These are phyloP conservation scores for Eidolon dupreanum DNA, from an alignment of 2,797 vertebrate species.

Conservation along the genomic window DNA sequence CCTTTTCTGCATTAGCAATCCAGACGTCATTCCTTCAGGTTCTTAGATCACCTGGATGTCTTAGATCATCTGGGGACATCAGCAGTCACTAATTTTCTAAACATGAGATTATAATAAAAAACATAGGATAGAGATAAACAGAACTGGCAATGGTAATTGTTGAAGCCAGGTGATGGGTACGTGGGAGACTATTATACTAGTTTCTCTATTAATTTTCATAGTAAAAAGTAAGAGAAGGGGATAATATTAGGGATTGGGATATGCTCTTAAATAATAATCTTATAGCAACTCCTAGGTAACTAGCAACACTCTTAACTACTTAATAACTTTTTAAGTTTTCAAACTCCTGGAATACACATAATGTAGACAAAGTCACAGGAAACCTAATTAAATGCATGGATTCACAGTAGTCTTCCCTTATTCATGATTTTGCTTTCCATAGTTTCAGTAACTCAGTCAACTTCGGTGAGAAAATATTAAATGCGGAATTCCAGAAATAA, in stretches of 20 bases:
- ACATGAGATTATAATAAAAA: neutral
- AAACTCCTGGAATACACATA: neutral
- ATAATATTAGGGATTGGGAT: neutral
- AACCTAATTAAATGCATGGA: conserved; percentile 39
- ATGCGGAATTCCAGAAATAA: neutral
- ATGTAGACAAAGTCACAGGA: neutral
- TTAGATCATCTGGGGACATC: neutral
- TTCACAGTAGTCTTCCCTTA: neutral
- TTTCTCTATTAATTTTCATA: neutral
- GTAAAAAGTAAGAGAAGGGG: neutral
- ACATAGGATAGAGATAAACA: neutral
- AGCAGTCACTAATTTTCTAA: neutral
- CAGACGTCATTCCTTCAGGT: neutral
- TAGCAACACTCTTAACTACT: neutral
- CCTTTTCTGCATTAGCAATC: neutral
- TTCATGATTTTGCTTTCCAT: neutral
- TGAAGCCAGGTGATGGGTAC: neutral
- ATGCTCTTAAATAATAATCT: conserved; percentile 15
- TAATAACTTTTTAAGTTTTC: conserved; percentile 19
- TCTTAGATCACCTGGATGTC: neutral
- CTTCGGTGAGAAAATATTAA: neutral
- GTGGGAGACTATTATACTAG: neutral
- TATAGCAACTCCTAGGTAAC: neutral
- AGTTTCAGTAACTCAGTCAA: neutral
- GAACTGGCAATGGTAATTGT: neutral